Evolutionary conservation across 1,140 invertebrate genomes (phyloP).

Genomic region (Tetraneura akinire): DNA sequence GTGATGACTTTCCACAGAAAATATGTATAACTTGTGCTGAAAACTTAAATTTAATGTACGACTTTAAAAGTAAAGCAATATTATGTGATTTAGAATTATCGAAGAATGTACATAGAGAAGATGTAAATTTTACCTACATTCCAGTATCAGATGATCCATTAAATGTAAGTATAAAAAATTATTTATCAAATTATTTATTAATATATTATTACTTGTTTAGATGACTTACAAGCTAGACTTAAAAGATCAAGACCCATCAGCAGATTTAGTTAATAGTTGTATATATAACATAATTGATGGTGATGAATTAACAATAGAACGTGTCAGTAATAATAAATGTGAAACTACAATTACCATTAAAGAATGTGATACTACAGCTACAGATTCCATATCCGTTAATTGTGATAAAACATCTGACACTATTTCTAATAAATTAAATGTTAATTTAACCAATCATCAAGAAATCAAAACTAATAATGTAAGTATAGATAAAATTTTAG

Average conservation of each 20-base stretch:
- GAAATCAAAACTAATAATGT: background rate
- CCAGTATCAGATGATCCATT: slow-evolving; percentile 38
- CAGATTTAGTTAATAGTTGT: slow-evolving; percentile 18
- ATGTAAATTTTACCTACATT: slow-evolving; percentile 14
- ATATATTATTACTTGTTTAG: background rate
- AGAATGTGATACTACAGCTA: background rate
- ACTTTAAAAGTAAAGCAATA: slow-evolving; percentile 47
- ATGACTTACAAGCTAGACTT: slow-evolving; percentile 37
- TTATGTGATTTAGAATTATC: slow-evolving; percentile 40
- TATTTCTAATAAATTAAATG: background rate
- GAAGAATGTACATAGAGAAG: background rate
- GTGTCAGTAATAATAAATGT: background rate
- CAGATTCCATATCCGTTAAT: background rate
- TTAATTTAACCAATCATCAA: background rate
- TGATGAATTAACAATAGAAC: slow-evolving; percentile 35
- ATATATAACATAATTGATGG: slow-evolving; percentile 39
- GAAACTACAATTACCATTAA: background rate
- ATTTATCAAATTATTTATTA: background rate
- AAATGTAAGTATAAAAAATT: slow-evolving; percentile 18
- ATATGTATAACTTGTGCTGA: slow-evolving; percentile 26
- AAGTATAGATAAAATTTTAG: too few relatives aligned
- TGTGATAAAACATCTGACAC: background rate
- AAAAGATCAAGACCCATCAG: slow-evolving; percentile 8
- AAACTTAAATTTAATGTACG: slow-evolving; percentile 8
- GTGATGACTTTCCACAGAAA: slow-evolving; percentile 21